Base-by-base conservation (phyloP, 2,888 invertebrate genomes). In the Adelognathus sp. region DNA sequence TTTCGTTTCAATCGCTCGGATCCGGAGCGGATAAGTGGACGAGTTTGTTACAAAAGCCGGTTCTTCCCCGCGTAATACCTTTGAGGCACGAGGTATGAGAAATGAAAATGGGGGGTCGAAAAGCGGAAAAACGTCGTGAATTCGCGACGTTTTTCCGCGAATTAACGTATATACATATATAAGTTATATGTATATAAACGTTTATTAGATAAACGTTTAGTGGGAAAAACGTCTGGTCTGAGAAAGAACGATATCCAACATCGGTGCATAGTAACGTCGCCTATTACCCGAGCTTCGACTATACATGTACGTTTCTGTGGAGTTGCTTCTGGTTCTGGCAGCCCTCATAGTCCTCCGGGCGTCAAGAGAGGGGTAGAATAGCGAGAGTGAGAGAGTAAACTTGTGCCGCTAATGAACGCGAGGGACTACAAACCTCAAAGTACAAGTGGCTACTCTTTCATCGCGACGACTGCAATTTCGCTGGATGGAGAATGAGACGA, bases 381-480 rank as follows among this genome's bases (percentile, higher is more conserved):
- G n/a, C n/a, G n/a, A n/a, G n/a, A n/a, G n/a, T n/a, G n/a, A n/a
- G 74, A 85, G 84, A 85, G 86, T 87, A 87, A 88, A 88, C 88
- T 89, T 85, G 82, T 85, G 78, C 85, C 85, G 79, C 88, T 89
- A 89, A 89, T 89, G 87, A 89, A 89, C 86, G 84, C 83, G 82
- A 81, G 81, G 83, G 85, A 85, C 86, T 86, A 84, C 83, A 88
- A 84, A 86, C 88, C 88, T 87, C 84, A 67, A 86, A 87, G 87
- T 83, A 78, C 85, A 82, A 88, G 88, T 86, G 83, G 81, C 83
- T 80, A 82, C 84, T 82, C 84, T 85, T 86, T 84, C 79, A 79
- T 76, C 72, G 54, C 69, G 73, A 73, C 78, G 76, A 67, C 79
- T 70, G 64, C 70, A 60, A 64, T 70, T 56, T 70, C 44, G 31